Percentiles rank a stretch among this genome's conserved stretches.
These are phyloP conservation scores for Sebastes minor DNA, from an alignment of 2,797 vertebrate species.

Conservation along the genomic window DNA sequence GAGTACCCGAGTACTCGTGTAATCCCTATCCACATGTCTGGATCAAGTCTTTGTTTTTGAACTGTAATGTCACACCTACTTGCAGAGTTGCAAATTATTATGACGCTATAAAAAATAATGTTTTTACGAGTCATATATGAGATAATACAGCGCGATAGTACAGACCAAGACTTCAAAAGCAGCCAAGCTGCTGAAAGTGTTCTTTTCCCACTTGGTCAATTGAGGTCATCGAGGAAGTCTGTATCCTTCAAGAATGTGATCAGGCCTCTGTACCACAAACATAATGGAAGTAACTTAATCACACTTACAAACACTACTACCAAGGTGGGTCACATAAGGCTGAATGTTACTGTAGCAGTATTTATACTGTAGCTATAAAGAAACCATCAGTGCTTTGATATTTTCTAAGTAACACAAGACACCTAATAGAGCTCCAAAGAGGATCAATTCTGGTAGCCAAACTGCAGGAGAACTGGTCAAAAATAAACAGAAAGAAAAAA, in stretches of 20 bases:
- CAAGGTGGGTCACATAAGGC: slow-evolving; percentile 1
- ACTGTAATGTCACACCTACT: neutral
- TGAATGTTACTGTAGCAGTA: neutral
- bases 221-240: slow-evolving; percentile 27
- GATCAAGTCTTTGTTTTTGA: neutral
- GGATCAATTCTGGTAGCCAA: neutral
- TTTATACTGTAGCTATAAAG: neutral
- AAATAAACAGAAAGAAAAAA: slow-evolving; percentile 2
- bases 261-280: slow-evolving; percentile 1
- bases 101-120: neutral
- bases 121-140: neutral
- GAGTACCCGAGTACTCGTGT: no score
- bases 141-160: neutral
- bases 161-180: neutral
- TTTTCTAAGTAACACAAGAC: slow-evolving; percentile 40
- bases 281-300: slow-evolving; percentile 31
- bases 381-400: slow-evolving; percentile 24
- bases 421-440: slow-evolving; percentile 14
- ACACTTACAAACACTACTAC: slow-evolving; percentile 12
- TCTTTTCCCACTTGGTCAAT: neutral
- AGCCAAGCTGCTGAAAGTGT: neutral
- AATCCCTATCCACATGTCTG: neutral
- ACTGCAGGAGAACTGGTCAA: slow-evolving; percentile 13
- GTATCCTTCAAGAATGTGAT: slow-evolving; percentile 38
- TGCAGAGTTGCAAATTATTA: neutral